Evolutionary conservation across 1,140 invertebrate genomes (phyloP).

Genomic region (Tyrophagus putrescentiae): DNA sequence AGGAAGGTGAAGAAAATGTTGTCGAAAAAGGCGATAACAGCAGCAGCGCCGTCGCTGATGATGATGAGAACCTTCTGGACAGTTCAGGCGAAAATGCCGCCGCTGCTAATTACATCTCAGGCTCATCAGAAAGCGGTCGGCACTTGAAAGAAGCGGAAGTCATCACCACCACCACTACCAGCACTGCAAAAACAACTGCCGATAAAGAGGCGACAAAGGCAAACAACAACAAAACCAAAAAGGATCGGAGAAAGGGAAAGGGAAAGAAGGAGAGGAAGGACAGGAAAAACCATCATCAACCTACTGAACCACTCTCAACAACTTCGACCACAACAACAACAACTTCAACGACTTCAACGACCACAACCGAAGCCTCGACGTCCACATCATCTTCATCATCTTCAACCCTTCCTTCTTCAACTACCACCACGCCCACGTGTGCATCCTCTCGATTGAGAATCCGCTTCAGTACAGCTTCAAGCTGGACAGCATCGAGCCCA

Average conservation of each 20-base stretch:
- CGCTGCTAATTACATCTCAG: too few relatives aligned
- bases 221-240: not conserved
- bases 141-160: not conserved
- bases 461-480: not conserved
- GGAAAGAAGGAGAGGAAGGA: not conserved
- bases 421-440: too few relatives aligned
- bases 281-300: not conserved
- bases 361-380: not conserved
- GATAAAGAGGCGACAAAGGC: not conserved
- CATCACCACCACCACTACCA: not conserved
- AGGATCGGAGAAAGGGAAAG: not conserved
- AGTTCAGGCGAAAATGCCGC: too few relatives aligned
- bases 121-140: not conserved
- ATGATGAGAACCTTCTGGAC: too few relatives aligned
- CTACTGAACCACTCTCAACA: not conserved
- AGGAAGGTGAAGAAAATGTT: not conserved
- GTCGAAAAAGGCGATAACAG: not conserved
- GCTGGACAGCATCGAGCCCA: slow-evolving; percentile 3
- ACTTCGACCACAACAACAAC: not conserved
- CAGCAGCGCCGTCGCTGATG: not conserved
- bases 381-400: too few relatives aligned
- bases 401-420: too few relatives aligned
- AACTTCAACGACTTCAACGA: not conserved
- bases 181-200: not conserved
- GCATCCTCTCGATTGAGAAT: slow-evolving; percentile 5